Conservation (phyloP, 2,888 invertebrate species). For the Latheticus oryzae region DNA sequence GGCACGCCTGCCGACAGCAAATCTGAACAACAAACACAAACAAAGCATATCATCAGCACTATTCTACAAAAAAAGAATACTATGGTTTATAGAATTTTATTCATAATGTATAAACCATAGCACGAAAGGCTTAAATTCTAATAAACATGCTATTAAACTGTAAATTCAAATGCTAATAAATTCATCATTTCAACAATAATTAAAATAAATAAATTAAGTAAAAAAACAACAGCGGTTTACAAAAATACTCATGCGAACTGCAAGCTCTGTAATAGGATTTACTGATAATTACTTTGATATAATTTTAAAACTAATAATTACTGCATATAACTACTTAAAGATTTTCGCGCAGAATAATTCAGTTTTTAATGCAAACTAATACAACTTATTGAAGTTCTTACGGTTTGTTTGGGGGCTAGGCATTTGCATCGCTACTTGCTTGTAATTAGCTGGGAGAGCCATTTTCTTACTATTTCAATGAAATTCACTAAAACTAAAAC, state of each 20-base stretch:
- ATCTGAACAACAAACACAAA: constrained; percentile 83
- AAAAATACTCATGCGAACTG: constrained; percentile 57
- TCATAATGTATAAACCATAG: constrained; percentile 37
- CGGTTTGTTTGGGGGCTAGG: constrained; percentile 79
- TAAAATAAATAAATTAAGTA: constrained; percentile 39
- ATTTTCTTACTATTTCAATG: constrained; percentile 65
- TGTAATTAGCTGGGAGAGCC: constrained; percentile 87
- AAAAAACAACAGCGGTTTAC: constrained; percentile 48
- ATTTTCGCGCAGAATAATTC: constrained; percentile 17
- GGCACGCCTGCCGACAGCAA: constrained; percentile 83
- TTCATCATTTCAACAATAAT: constrained; percentile 39
- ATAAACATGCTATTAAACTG: constrained; percentile 50
- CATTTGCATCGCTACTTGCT: constrained; percentile 83
- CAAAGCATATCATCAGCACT: constrained; percentile 67
- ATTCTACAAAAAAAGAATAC: constrained; percentile 58
- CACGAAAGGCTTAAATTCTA: constrained; percentile 44
- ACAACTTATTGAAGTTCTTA: constrained; percentile 65
- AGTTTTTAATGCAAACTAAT: constrained; percentile 28
- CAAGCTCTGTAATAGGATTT: constrained; percentile 49
- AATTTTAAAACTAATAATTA: constrained; percentile 31
- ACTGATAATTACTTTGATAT: constrained; percentile 27
- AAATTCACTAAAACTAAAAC: constrained; percentile 23
- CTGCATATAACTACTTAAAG: constrained; percentile 34
- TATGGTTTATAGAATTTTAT: constrained; percentile 21
- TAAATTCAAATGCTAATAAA: constrained; percentile 43